phyloP scores from a whole-genome alignment of 2,888 invertebrate species.

The Zelleria hepariella region DNA sequence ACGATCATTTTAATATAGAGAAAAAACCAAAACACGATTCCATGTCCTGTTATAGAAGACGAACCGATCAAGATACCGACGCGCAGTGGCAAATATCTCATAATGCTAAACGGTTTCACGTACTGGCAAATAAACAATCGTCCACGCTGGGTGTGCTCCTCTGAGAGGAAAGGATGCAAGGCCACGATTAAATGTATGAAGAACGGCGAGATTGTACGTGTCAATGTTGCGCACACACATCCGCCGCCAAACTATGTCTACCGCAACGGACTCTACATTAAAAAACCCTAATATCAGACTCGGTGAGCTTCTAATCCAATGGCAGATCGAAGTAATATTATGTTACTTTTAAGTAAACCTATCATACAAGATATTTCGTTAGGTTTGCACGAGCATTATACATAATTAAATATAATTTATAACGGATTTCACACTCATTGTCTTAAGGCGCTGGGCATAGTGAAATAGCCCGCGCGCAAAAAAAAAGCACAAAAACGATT shows the following conservation, averaged over 20 bases:
- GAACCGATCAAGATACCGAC: constrained; percentile 51
- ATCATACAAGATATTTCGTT: too few species aligned
- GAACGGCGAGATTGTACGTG: constrained; percentile 15
- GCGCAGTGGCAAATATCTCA: constrained; percentile 27
- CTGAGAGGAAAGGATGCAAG: constrained; percentile 22
- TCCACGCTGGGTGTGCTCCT: constrained; percentile 31
- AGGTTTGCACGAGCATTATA: too few species aligned
- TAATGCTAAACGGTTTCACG: constrained; percentile 31
- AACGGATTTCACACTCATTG: too few species aligned
- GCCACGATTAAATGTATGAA: constrained; percentile 19
- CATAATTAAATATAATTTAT: too few species aligned
- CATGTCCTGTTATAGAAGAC: too few species aligned
- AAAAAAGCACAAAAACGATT: too few species aligned
- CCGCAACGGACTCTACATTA: constrained; percentile 19
- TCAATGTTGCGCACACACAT: constrained; percentile 21
- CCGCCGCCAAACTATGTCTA: constrained; percentile 20
- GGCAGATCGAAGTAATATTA: too few species aligned
- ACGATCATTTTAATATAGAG: too few species aligned
- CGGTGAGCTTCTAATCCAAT: neutral
- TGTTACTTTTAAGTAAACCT: too few species aligned
- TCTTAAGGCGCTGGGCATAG: too few species aligned
- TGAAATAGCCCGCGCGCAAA: too few species aligned
- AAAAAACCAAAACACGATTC: too few species aligned
- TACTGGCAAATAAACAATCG: constrained; percentile 32
- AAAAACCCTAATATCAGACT: constrained; percentile 4